These are phyloP conservation scores for Fukomys damarensis DNA, from an alignment of 2,113 vertebrate genomes.

Conservation along the genomic window DNA sequence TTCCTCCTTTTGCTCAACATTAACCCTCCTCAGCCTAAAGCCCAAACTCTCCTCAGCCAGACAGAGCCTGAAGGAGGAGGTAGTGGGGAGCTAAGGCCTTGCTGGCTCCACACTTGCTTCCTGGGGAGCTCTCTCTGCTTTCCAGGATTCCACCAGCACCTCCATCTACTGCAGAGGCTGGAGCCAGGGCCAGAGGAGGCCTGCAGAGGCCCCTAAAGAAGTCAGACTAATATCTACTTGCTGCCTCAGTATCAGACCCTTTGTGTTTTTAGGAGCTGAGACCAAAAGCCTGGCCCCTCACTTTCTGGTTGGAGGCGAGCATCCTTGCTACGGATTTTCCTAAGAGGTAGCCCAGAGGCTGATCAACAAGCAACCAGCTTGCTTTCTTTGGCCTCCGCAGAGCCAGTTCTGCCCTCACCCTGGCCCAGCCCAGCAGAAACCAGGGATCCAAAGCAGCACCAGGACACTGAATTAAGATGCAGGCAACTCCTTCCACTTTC, in stretches of 20 bases:
- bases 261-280: slow-evolving; percentile 14
- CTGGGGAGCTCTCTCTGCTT: slow-evolving; percentile 47
- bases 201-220: not conserved
- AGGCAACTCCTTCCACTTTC: slow-evolving; percentile 67
- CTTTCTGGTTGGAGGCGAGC: not conserved
- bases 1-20: slow-evolving; percentile 29
- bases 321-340: slow-evolving; percentile 57
- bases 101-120: not conserved
- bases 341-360: slow-evolving; percentile 60
- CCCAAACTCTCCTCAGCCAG: not conserved
- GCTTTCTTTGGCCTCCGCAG: slow-evolving; percentile 24
- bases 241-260: not conserved
- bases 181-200: not conserved
- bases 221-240: not conserved
- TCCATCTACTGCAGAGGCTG: not conserved
- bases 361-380: slow-evolving; percentile 41
- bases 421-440: slow-evolving; percentile 41
- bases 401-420: not conserved
- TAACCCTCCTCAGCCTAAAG: slow-evolving; percentile 59
- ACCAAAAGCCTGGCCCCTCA: not conserved
- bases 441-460: not conserved
- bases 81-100: not conserved
- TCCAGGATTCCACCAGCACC: slow-evolving; percentile 51
- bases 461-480: slow-evolving; percentile 52
- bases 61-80: not conserved